Percentiles rank a stretch among this genome's conserved stretches.
Conservation (phyloP, 2,888 invertebrate species). For the Chaetogeoica ovagalla region DNA sequence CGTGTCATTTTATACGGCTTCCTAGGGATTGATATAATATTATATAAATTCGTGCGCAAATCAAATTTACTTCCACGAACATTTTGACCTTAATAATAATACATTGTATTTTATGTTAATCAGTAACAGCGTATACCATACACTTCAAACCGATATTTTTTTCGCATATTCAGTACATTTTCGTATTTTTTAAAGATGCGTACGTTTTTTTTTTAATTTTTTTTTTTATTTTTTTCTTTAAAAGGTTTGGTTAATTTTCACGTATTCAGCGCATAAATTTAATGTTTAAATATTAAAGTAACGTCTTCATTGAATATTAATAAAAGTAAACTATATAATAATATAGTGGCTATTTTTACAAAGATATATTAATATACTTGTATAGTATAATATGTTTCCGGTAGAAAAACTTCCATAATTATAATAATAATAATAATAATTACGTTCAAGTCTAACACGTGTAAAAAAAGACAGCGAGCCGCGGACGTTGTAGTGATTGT, state of each 20-base stretch:
- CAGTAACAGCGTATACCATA: background rate
- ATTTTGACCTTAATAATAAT: slow-evolving; percentile 48
- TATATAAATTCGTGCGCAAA: slow-evolving; percentile 17
- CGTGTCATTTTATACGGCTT: slow-evolving; percentile 5
- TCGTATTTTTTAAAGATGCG: background rate
- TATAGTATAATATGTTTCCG: too few species aligned
- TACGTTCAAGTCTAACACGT: too few species aligned
- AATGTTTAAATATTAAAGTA: too few species aligned
- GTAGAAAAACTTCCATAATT: too few species aligned
- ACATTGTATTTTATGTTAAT: background rate
- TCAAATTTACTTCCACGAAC: slow-evolving; percentile 23
- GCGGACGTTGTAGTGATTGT: too few species aligned
- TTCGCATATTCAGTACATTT: slow-evolving; percentile 29
- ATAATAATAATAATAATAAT: too few species aligned
- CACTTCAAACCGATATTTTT: background rate
- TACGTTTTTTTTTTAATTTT: slow-evolving; percentile 12
- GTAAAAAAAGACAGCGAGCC: too few species aligned
- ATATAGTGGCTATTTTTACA: too few species aligned
- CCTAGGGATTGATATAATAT: background rate
- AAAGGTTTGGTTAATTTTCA: background rate
- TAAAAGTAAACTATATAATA: too few species aligned
- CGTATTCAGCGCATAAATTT: slow-evolving; percentile 24
- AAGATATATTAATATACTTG: too few species aligned
- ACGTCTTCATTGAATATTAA: too few species aligned
- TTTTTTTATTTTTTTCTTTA: background rate